Conservation (phyloP, 2,888 invertebrate species). For the Onthophagus sagittarius region DNA sequence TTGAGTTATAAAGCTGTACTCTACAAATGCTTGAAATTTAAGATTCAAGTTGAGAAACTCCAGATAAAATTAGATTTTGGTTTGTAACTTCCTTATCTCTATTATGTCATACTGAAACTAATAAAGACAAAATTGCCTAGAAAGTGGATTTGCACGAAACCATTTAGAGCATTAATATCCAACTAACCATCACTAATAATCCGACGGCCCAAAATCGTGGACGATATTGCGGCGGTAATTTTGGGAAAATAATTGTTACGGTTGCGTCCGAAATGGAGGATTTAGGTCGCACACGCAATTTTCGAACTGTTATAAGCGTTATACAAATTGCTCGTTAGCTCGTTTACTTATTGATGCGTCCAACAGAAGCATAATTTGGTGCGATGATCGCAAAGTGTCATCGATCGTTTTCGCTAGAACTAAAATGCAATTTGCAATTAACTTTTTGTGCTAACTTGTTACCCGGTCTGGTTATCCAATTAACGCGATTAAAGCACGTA, state of each 20-base stretch:
- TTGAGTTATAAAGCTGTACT: too few relatives aligned
- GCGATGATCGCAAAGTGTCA: background rate
- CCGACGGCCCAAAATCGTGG: background rate
- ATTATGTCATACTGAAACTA: background rate
- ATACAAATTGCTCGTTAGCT: background rate
- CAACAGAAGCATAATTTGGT: background rate
- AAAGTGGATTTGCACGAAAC: background rate
- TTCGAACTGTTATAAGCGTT: background rate
- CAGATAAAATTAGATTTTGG: background rate
- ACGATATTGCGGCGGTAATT: background rate
- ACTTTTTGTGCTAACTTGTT: background rate
- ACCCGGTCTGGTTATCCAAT: background rate
- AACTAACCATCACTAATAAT: background rate
- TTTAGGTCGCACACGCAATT: background rate
- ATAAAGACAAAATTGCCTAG: background rate
- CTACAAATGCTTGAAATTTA: too few relatives aligned
- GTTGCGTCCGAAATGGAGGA: background rate
- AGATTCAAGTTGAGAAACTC: too few relatives aligned
- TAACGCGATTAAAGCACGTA: background rate
- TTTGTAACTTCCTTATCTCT: background rate
- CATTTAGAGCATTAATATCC: background rate
- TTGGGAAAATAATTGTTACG: background rate
- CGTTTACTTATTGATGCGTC: background rate
- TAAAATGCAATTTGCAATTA: background rate
- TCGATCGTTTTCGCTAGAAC: background rate